Base-by-base conservation (phyloP, 2,888 invertebrate genomes). In the Cephus runcator region DNA sequence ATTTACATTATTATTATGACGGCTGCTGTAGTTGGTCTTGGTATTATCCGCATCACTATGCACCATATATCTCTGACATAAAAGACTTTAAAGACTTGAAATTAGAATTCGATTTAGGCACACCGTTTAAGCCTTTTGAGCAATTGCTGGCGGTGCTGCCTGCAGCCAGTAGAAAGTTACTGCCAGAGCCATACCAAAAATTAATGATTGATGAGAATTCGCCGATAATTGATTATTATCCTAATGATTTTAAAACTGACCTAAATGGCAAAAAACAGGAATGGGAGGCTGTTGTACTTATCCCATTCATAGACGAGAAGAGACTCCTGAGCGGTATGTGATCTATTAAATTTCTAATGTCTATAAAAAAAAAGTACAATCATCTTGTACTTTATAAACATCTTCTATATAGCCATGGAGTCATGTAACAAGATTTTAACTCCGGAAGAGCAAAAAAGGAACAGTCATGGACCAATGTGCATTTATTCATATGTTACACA, bases 1-100 rank as follows among this genome's bases (percentile, higher is more conserved):
- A 98, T 89, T 93, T 99, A 31, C 94, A 96, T 89, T 99, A 99
- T 92, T 99, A 99, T 92, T 99, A 98, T 92, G 95, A 97, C 87
- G 99, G 99, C 11, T 97, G 98, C 73, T 96, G 96, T 76, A 98
- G 98, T 0, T 99, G 99, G 99, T 97, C 97, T 40, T 99, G 99
- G 99, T 99, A 94, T 92, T 99, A 98, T 92, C 98, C 98, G 0
- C 97, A 97, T 89, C 99, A 99, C 92, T 99, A 99, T 92, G 97
- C 99, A 0, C 99, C 99, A 0, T 99, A 96, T 90, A 96, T 98
- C 84, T 98, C 98, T 4, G 99, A 99, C 90, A 94, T 99, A 68
- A 95, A 94, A 85, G 95, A 96, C 79, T 98, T 99, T 89, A 93
- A 94, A 83, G 92, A 96, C 83, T 92, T 96, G 83, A 93, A 95